These are phyloP conservation scores for Meloidogyne exigua DNA, from an alignment of 1,140 invertebrate species.

Conservation along the genomic window DNA sequence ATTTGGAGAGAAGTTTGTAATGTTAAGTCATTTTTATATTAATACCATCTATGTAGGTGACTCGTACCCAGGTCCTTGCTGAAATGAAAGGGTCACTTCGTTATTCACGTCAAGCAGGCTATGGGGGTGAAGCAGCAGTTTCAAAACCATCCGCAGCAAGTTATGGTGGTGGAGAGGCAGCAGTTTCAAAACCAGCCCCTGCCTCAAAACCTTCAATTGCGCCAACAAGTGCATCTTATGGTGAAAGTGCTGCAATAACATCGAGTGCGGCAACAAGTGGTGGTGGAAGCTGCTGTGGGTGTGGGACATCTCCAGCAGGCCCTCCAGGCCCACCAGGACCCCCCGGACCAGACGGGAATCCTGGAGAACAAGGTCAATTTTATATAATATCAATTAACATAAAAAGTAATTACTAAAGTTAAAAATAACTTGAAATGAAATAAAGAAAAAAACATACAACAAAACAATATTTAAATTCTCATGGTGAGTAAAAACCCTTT, in stretches of 20 bases:
- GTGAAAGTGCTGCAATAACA: slow-evolving; percentile 24
- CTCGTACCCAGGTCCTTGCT: slow-evolving; percentile 11
- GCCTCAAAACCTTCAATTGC: not conserved
- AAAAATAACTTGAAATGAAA: too few relatives aligned
- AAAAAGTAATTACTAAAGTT: too few relatives aligned
- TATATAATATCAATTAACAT: too few relatives aligned
- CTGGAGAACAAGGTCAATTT: not conserved
- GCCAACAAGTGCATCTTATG: slow-evolving; percentile 16
- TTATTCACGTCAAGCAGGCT: slow-evolving; percentile 7
- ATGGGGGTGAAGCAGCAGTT: not conserved
- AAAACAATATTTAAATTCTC: too few relatives aligned
- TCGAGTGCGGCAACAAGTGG: not conserved
- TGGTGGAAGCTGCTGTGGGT: slow-evolving; percentile 11
- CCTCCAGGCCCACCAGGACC: slow-evolving; percentile 17
- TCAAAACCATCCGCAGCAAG: not conserved
- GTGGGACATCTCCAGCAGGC: slow-evolving; percentile 7
- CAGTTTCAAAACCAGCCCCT: not conserved
- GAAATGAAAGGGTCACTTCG: not conserved
- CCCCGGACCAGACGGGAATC: slow-evolving; percentile 6
- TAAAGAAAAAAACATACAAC: too few relatives aligned
- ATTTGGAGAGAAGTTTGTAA: slow-evolving; percentile 59
- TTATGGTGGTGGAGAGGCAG: not conserved
- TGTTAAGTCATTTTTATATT: slow-evolving; percentile 28
- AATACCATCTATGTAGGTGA: not conserved
- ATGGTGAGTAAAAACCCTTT: too few relatives aligned